phyloP scores from a whole-genome alignment of 2,797 vertebrate genomes.

The Lophotriccus pileatus region DNA sequence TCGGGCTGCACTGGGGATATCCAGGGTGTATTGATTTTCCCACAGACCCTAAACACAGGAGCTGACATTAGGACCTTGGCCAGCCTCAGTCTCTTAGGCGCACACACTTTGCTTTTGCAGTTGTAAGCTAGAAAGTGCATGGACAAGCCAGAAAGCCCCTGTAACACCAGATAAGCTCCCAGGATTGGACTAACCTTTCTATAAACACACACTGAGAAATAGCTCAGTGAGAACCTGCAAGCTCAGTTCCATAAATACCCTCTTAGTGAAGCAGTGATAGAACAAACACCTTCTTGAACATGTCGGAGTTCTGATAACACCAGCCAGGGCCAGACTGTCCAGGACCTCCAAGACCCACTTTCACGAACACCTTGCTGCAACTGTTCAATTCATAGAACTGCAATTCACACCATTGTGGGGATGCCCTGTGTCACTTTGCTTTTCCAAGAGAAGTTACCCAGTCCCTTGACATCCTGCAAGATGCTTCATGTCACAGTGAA shows the following conservation, averaged over 20 bases:
- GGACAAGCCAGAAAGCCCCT: background rate
- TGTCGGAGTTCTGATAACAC: background rate
- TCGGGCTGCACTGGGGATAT: background rate
- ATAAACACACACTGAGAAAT: background rate
- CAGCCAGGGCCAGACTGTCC: background rate
- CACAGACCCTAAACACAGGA: background rate
- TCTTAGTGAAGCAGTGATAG: background rate
- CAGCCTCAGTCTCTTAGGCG: background rate
- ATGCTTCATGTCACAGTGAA: background rate
- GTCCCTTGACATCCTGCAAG: background rate
- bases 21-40: background rate
- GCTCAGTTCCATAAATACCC: background rate
- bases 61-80: rapidly evolving
- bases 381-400: background rate
- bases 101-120: background rate
- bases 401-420: background rate
- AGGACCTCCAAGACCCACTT: background rate
- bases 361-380: background rate
- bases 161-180: background rate
- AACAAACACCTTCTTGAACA: background rate
- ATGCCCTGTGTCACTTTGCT: background rate
- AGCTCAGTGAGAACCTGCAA: background rate
- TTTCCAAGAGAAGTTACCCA: background rate
- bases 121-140: background rate
- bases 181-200: background rate